Base-by-base conservation (phyloP, 2,113 vertebrate species). In the Pardalotus punctatus region DNA sequence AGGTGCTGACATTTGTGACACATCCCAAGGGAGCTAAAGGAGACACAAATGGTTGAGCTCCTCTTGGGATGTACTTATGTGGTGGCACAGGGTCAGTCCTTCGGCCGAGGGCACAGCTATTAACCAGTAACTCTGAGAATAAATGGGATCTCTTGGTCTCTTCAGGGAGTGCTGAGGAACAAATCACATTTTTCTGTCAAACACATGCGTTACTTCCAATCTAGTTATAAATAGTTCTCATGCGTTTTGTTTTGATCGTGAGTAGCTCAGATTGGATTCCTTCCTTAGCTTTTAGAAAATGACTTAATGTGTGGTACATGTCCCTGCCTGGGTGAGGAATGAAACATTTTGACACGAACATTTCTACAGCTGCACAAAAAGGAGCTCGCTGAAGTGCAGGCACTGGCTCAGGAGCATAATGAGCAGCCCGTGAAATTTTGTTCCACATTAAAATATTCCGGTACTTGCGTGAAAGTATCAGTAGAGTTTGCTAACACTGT, bases 271-370 rank as follows among this genome's bases (percentile, higher is more conserved):
- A 45, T 73, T 94, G 87, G 86, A 87, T 95, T 85, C 70, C 43
- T 95, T 94, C 86, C 86, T 81, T 88, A 74, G 71, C 78, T 93
- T 88, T 80, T 35, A 73, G 78, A 58, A 84, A 81, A 90, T 10
- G n/a, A 90, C 73, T 82, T 86, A 92, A 53, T 20, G 36, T 90
- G 95, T 91, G 62, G 43, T 87, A n/a, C 16, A 2, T 40, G 54
- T 93, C 57, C 81, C 87, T 76, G 78, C 29, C 70, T 90, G 47
- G 38, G 27, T 89, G 87, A 91, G 81, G 92, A 95, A 54, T 70
- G 93, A 95, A 95, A 85, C 93, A 94, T 94, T 97, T 95, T 96
- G 94, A 93, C 93, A 87, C 4, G 45, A 93, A 69, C 62, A 14
- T 96, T 92, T 96, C 87, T 85, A 54, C 91, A 90, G 89, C 84